These are phyloP conservation scores for Sipha maydis DNA, from an alignment of 2,888 invertebrate species.

Conservation along the genomic window DNA sequence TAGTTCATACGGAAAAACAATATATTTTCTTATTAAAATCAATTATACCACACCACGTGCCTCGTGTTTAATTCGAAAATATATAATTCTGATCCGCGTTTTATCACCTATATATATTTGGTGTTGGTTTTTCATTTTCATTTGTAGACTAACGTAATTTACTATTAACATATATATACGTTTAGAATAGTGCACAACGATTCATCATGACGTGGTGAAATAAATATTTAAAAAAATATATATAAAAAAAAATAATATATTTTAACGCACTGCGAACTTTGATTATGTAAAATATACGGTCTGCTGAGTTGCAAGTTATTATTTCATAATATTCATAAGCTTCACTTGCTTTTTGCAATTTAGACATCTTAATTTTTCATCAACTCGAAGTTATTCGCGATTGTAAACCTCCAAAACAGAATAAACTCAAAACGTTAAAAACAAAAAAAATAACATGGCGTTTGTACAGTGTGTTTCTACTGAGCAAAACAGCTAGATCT, in stretches of 20 bases:
- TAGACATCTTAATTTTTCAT: conserved; percentile 25
- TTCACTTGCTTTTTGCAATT: conserved; percentile 44
- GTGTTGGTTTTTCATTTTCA: not conserved
- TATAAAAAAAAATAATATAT: not conserved
- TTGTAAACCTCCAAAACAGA: not conserved
- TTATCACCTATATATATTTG: no score
- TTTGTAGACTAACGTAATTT: no score
- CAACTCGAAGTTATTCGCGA: not conserved
- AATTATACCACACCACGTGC: no score
- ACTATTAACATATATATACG: no score
- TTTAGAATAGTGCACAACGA: not conserved
- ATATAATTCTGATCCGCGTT: no score
- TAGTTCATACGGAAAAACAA: no score
- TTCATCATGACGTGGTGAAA: not conserved
- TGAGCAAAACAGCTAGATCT: no score
- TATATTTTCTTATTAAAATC: no score
- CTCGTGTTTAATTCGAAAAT: no score
- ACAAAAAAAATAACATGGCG: no score
- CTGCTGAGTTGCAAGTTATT: not conserved
- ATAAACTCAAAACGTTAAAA: no score
- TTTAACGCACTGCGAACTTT: conserved; percentile 48
- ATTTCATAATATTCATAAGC: conserved; percentile 14
- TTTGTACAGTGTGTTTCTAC: no score
- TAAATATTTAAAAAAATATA: not conserved
- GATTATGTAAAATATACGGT: conserved; percentile 44